Conservation (phyloP, 2,113 vertebrate species). For the Ptilonorhynchus violaceus region DNA sequence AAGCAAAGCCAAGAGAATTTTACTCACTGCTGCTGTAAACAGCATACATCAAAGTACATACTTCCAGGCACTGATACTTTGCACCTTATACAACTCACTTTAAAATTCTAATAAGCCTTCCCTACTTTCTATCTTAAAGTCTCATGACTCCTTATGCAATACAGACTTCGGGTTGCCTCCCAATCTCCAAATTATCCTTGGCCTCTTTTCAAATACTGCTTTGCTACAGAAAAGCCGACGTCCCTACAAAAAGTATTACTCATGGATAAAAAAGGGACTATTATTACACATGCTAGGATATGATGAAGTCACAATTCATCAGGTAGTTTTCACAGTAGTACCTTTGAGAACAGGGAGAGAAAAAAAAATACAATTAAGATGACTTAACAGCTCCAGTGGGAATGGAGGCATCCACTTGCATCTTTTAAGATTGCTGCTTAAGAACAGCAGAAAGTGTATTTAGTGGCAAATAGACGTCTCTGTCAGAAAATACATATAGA, state of each 20-base stretch:
- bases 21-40: background rate
- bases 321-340: background rate
- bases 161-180: background rate
- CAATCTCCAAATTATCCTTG: background rate
- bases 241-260: background rate
- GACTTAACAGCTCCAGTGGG: background rate
- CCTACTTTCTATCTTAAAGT: background rate
- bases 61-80: slow-evolving; percentile 18
- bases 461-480: fast-evolving
- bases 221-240: background rate
- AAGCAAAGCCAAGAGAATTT: slow-evolving; percentile 4
- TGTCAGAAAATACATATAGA: fast-evolving
- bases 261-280: background rate
- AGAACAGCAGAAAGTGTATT: background rate
- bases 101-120: slow-evolving; percentile 38
- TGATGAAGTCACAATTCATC: background rate
- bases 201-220: background rate
- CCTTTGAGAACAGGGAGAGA: background rate
- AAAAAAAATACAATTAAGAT: background rate
- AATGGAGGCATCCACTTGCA: background rate
- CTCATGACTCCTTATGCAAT: slow-evolving; percentile 50
- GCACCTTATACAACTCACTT: slow-evolving; percentile 12
- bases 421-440: background rate
- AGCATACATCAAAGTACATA: slow-evolving; percentile 32
- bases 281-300: background rate